Conservation (phyloP, 2,113 vertebrate species). For the Stegastes partitus region DNA sequence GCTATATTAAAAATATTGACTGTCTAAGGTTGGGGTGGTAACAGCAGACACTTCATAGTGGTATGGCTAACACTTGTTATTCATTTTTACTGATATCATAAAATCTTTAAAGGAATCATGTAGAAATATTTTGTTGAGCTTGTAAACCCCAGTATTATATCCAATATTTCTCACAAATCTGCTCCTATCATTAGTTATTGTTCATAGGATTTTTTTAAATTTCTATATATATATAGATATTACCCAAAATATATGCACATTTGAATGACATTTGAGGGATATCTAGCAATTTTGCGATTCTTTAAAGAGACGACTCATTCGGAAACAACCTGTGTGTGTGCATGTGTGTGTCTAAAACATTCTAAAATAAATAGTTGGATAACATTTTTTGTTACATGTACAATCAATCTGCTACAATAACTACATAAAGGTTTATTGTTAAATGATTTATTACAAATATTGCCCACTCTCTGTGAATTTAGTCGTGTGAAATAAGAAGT, state of each 20-base stretch:
- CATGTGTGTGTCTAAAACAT: not conserved
- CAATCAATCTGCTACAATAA: too few relatives aligned
- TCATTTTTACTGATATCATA: not conserved
- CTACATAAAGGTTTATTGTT: too few relatives aligned
- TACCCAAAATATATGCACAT: not conserved
- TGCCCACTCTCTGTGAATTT: too few relatives aligned
- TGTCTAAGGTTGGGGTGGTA: conserved; percentile 52
- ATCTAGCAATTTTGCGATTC: not conserved
- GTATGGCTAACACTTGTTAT: conserved; percentile 65
- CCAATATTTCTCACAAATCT: not conserved
- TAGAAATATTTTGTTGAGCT: not conserved
- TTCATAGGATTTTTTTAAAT: not conserved
- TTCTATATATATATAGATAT: not conserved
- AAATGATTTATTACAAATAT: too few relatives aligned
- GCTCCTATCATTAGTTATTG: not conserved
- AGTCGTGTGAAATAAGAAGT: too few relatives aligned
- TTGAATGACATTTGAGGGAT: conserved; percentile 7
- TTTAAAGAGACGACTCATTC: not conserved
- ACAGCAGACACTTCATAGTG: conserved; percentile 76
- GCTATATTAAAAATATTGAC: conserved; percentile 36
- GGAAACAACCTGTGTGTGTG: not conserved
- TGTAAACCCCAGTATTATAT: too few relatives aligned
- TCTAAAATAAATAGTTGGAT: not conserved
- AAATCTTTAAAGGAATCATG: not conserved
- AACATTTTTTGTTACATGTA: not conserved